Base-by-base conservation (phyloP, 2,113 vertebrate genomes). In the Trogon melanurus region DNA sequence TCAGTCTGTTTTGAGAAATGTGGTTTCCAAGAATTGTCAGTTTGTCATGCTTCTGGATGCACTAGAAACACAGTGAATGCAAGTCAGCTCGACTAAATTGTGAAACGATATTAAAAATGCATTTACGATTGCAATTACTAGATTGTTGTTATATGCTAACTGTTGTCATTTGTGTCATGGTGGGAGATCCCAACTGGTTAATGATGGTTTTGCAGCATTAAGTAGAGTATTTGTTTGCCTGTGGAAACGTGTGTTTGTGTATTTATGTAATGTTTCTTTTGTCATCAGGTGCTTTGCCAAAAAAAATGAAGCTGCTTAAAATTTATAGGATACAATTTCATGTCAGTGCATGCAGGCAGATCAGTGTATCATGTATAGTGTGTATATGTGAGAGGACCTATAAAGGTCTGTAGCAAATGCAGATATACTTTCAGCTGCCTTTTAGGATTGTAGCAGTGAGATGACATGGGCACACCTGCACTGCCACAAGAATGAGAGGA, bases 31-130 rank as follows among this genome's bases (percentile, higher is more conserved):
- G 94, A 96, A 95, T 82, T 92, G 79, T 97, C 89, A 72, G 88
- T 88, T 95, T 96, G 90, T 96, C 93, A 93, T 96, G 94, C 94
- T 97, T 96, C 93, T 95, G 95, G 94, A 94, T 95, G 62, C 64
- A 23, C 71, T 94, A 82, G 94, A 95, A 97, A 95, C 74, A 47
- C 69, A 47, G 44, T 11, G 61, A 84, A 67, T 79, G 48, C 88
- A 92, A 96, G 62, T 93, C 76, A 91, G 93, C 45, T 72, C 23
- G 4, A 60, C 57, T 58, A 48, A 90, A 84, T 79, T 71, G 76
- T 91, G 90, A 85, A 94, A 80, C 29, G 65, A 25, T 67, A 88
- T 90, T 93, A 70, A 90, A 96, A 93, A 38, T 66, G 26, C 73
- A 88, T 85, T 93, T 91, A 67, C 3, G 48, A n/a, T 71, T 94